Evolutionary conservation across 2,113 vertebrate species (phyloP).

Genomic region (Bubo blakistoni): DNA sequence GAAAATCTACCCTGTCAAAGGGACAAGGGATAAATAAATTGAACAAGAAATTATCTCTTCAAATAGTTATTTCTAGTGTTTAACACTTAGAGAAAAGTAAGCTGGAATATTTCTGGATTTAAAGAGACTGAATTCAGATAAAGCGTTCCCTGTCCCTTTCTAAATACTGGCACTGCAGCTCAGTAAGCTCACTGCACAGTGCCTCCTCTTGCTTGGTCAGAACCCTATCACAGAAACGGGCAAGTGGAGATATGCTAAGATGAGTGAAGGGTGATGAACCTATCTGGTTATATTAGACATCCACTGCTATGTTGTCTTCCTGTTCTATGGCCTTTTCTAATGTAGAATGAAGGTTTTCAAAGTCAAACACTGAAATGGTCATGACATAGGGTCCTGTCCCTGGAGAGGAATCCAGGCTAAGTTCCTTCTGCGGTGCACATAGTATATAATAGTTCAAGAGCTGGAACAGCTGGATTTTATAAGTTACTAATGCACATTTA

Average conservation of each 20-base stretch:
- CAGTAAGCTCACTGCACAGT: not conserved
- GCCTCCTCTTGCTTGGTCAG: not conserved
- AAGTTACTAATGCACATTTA: not conserved
- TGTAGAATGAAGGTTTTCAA: not conserved
- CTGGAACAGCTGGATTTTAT: not conserved
- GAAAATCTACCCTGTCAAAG: not conserved
- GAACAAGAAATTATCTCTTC: not conserved
- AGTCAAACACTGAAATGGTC: not conserved
- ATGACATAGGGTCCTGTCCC: accelerated
- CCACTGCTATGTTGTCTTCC: not conserved
- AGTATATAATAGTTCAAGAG: not conserved
- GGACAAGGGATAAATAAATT: not conserved
- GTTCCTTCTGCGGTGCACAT: not conserved
- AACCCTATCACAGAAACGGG: not conserved
- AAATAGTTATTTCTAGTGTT: not conserved
- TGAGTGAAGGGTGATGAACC: not conserved
- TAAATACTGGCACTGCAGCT: not conserved
- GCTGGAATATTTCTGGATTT: not conserved
- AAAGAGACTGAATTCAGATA: not conserved
- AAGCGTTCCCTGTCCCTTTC: not conserved
- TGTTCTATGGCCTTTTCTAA: not conserved
- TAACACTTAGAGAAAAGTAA: not conserved
- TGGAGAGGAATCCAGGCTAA: not conserved
- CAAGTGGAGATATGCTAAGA: not conserved
- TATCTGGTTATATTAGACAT: not conserved